Evolutionary conservation across 2,113 vertebrate genomes (phyloP), one percentile per base, ranked within the genome.

Genomic region (Columba livia): DNA sequence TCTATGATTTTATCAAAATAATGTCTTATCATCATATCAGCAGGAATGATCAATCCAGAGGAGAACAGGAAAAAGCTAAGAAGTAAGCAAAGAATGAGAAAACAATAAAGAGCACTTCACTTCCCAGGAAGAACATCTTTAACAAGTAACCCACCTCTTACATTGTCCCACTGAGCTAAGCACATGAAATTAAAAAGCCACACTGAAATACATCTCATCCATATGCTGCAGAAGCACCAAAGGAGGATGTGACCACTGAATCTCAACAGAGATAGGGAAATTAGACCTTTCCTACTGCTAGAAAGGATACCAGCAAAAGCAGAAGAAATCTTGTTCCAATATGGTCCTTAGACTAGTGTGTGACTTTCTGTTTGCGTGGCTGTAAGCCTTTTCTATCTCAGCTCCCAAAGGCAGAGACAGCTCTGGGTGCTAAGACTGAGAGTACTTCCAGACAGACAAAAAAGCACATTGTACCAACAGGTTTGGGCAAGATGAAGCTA

Each of bases 401-500:
- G 70, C 34, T 96, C 93, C 93, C 70, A 85, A 89, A 91, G 95
- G 89, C 91, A 94, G 91, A 95, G 93, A 95, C 93, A 95, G 57
- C 57, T 77, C 72, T 88, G 40, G 78, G 86, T 93, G 87, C 87
- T 94, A 94, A 92, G 93, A 72, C 3, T 14, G 44, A 89, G 65
- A 90, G 94, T 85, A 79, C 57, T 94, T 94, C 44, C 91, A 96
- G 93, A 92, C 94, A 94, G 87, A 92, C 84, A 79, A 91, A 96
- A 97, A 95, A 79, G 70, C 73, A 64, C 84, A 81, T 92, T 79
- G 81, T 94, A 92, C 81, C 91, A 94, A 95, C 96, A 97, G 81
- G 95, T 94, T 91, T 75, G 95, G 96, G 83, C 96, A 95, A 94
- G 95, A 87, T 94, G 84, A 97, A 88, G 91, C 94, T 87, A 69